These are phyloP conservation scores for Ctenopoma multispine DNA, from an alignment of 2,797 vertebrate genomes.

Conservation along the genomic window DNA sequence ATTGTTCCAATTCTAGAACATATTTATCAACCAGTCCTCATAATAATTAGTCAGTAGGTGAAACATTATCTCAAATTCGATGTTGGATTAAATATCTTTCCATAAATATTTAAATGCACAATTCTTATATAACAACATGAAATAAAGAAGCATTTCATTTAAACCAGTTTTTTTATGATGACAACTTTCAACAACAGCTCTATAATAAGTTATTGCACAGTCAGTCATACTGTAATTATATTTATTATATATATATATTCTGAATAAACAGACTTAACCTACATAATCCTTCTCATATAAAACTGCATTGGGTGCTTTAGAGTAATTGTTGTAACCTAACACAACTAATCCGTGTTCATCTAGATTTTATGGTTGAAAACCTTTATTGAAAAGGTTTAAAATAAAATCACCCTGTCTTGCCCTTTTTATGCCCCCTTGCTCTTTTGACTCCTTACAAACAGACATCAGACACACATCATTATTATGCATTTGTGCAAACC, in stretches of 20 bases:
- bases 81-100: slow-evolving; percentile 7
- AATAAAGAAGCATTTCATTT: background rate
- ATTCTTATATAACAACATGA: background rate
- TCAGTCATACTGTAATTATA: background rate
- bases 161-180: background rate
- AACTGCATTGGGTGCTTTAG: slow-evolving; percentile 16
- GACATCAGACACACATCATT: slow-evolving; percentile 31
- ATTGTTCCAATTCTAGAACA: slow-evolving; percentile 69
- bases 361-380: slow-evolving; percentile 47
- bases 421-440: slow-evolving; percentile 8
- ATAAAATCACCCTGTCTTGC: slow-evolving; percentile 28
- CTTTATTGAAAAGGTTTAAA: slow-evolving; percentile 44
- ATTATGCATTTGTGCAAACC: slow-evolving; percentile 37
- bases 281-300: slow-evolving; percentile 9
- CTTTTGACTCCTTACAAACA: slow-evolving; percentile 27
- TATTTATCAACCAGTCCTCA: slow-evolving; percentile 71
- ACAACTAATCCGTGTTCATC: slow-evolving; percentile 32
- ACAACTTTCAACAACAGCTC: background rate
- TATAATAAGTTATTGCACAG: background rate
- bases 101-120: slow-evolving; percentile 22
- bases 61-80: slow-evolving; percentile 25
- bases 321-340: slow-evolving; percentile 30
- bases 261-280: slow-evolving; percentile 4
- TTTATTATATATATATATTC: no score
- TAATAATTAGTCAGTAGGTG: slow-evolving; percentile 59